Evolutionary conservation across 2,113 vertebrate species (phyloP), one percentile per base, ranked within the genome.

Genomic region (Triplophysa dalaica): DNA sequence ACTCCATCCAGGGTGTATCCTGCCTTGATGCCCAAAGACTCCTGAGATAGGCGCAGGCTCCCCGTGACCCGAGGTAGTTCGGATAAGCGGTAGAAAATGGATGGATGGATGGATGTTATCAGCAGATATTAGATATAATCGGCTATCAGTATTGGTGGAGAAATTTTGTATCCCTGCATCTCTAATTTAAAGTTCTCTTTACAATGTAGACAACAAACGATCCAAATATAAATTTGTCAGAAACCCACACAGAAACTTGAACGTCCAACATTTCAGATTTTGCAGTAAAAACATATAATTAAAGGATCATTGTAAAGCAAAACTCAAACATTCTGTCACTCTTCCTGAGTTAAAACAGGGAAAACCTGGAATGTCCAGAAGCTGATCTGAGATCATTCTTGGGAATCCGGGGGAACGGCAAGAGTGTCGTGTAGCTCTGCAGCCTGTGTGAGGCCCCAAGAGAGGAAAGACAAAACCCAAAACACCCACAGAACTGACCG

Each of bases 401-500:
- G 16, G 13, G 14, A 56, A 74, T 43, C 33, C 50, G 54, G 26
- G 26, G 33, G 50, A 58, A 72, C 12, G 24, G 17, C 17, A 3
- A 21, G 54, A 21, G 54, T 21, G n/a, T 6, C 8, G 8, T 58
- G 54, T n/a, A 63, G 61, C 10, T 29, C 50, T 70, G 16, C 48
- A 43, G 56, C 58, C 70, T 61, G 33, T 62, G 72, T 62, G 72
- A 74, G 72, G 56, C 72, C 72, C 38, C 54, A 14, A 61, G 56
- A 74, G 56, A 74, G 72, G 56, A 60, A 45, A 74, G 38, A 74
- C 70, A 74, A 56, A 45, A 74, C 56, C 72, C 72, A 62, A 74
- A 74, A 61, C 33, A 74, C 54, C 54, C 54, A 45, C 54, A 74
- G 72, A 10, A 62, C 54, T 62, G 72, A 73, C 54, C 70, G n/a